Conservation (phyloP, 2,888 invertebrate genomes). For the Ectemnius lituratus region DNA sequence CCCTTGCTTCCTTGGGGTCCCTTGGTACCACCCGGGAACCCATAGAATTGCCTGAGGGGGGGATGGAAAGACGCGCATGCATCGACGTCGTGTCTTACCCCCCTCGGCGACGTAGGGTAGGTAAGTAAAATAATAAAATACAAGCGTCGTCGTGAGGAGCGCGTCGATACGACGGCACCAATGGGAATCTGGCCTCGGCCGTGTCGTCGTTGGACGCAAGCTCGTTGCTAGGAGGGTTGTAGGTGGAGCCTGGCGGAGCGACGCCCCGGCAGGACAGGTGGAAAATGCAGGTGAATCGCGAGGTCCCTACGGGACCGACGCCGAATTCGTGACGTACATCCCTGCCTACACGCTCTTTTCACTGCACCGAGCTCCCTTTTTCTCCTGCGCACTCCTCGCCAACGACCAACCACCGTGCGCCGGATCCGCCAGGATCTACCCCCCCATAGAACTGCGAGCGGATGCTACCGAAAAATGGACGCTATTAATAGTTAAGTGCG, state of each 20-base stretch:
- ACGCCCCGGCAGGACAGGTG: conserved; percentile 76
- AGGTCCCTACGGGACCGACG: conserved; percentile 48
- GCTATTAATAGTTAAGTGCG: conserved; percentile 41
- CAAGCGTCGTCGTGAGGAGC: conserved; percentile 56
- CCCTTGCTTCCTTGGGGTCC: not conserved
- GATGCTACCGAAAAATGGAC: conserved; percentile 33
- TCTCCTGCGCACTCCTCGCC: conserved; percentile 14
- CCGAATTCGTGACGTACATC: conserved; percentile 54
- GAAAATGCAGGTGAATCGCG: conserved; percentile 73
- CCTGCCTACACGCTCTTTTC: conserved; percentile 39
- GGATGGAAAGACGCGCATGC: conserved; percentile 48
- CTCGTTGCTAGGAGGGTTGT: conserved; percentile 73
- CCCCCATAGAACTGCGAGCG: not conserved
- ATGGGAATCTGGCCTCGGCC: conserved; percentile 68
- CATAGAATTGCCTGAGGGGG: conserved; percentile 26
- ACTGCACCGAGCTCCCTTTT: conserved; percentile 14
- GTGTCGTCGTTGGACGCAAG: conserved; percentile 73
- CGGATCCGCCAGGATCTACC: conserved; percentile 17
- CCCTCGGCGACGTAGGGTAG: conserved; percentile 41
- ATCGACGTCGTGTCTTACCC: conserved; percentile 32
- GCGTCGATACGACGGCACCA: conserved; percentile 71
- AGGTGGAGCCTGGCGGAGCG: conserved; percentile 73
- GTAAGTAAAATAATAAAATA: conserved; percentile 75
- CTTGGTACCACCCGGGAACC: conserved; percentile 2
- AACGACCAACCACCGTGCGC: not conserved